A percentile compares a stretch with the other conserved stretches of the same genome.
These are phyloP conservation scores for Ethmia dodecea DNA, from an alignment of 2,888 invertebrate species.

Conservation along the genomic window DNA sequence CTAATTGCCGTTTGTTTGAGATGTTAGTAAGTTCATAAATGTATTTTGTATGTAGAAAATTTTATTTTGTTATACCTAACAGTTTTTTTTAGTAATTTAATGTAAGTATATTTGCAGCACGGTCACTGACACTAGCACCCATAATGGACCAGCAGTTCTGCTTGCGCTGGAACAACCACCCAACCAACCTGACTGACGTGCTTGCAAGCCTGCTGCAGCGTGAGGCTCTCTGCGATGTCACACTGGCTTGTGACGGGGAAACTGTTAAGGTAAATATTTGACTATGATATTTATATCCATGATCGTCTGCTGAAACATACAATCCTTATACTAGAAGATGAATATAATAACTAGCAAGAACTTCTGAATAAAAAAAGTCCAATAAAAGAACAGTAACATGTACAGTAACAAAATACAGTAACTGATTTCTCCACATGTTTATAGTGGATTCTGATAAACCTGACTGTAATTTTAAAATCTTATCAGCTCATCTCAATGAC, in stretches of 20 bases:
- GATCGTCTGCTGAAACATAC: too few species aligned
- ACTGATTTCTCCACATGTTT: too few species aligned
- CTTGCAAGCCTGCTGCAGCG: slow-evolving; percentile 91
- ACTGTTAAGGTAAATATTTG: slow-evolving; percentile 83
- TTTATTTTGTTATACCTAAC: slow-evolving; percentile 19
- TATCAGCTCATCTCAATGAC: too few species aligned
- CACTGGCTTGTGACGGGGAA: slow-evolving; percentile 93
- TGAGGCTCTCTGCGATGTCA: slow-evolving; percentile 95
- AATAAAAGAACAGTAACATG: too few species aligned
- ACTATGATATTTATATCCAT: too few species aligned
- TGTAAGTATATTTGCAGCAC: slow-evolving; percentile 62
- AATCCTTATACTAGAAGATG: too few species aligned
- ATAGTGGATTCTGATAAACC: too few species aligned
- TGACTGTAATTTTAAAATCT: too few species aligned
- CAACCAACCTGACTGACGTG: slow-evolving; percentile 93
- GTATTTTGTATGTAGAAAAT: slow-evolving; percentile 35
- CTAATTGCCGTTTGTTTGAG: slow-evolving; percentile 59
- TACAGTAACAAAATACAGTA: too few species aligned
- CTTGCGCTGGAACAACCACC: slow-evolving; percentile 97
- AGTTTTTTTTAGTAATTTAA: slow-evolving; percentile 8
- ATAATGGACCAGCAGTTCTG: slow-evolving; percentile 92
- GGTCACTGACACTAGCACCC: slow-evolving; percentile 76
- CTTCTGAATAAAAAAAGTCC: too few species aligned
- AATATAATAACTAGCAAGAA: too few species aligned
- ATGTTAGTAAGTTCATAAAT: slow-evolving; percentile 48